These are phyloP conservation scores for Parochlus steinenii DNA, from an alignment of 2,888 invertebrate species.

Conservation along the genomic window DNA sequence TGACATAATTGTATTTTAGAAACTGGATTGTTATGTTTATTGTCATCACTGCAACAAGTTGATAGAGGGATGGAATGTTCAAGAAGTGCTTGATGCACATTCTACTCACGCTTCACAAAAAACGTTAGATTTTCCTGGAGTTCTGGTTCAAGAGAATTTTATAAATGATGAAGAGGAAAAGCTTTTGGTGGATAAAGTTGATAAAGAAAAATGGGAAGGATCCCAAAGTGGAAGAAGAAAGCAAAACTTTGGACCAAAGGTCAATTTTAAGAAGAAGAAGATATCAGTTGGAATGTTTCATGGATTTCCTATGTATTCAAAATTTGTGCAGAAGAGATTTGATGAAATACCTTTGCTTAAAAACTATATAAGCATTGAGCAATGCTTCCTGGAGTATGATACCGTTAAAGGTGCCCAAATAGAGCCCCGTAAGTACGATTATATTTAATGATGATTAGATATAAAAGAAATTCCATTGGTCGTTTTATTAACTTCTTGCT, in stretches of 20 bases:
- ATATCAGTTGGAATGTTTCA: conserved; percentile 58
- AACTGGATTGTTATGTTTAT: conserved; percentile 47
- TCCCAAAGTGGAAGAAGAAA: conserved; percentile 95
- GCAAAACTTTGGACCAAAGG: conserved; percentile 97
- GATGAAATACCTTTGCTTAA: conserved; percentile 38
- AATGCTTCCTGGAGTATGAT: conserved; percentile 90
- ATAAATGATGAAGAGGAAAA: conserved; percentile 51
- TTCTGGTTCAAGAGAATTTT: conserved; percentile 55
- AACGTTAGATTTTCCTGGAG: conserved; percentile 45
- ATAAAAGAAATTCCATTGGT: no score
- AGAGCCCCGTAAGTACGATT: no score
- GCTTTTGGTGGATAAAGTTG: conserved; percentile 47
- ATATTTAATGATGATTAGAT: no score
- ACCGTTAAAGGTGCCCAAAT: conserved; percentile 44
- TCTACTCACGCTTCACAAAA: conserved; percentile 42
- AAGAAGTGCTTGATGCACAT: conserved; percentile 41
- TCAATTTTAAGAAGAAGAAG: conserved; percentile 91
- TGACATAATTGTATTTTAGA: conserved; percentile 31
- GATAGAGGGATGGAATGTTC: conserved; percentile 54
- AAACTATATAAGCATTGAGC: conserved; percentile 73
- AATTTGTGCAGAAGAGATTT: conserved; percentile 65
- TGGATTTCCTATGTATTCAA: conserved; percentile 72
- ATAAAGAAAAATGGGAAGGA: conserved; percentile 66
- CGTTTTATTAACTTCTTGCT: no score
- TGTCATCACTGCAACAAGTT: conserved; percentile 60